These are phyloP conservation scores for Semaprochilodus insignis DNA, from an alignment of 2,797 vertebrate genomes.

Conservation along the genomic window DNA sequence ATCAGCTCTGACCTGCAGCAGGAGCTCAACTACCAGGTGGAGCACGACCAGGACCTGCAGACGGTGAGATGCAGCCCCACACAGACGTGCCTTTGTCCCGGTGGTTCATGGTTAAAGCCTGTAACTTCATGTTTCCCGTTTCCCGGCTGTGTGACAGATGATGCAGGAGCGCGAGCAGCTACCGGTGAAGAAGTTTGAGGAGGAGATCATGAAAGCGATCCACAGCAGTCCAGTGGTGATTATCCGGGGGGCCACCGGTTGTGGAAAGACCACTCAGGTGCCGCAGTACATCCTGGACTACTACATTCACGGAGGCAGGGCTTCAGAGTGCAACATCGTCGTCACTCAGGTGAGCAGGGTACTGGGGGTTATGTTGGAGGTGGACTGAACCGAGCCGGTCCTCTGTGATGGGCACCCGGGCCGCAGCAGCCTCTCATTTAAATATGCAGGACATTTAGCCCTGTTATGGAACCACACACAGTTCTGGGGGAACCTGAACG, in stretches of 20 bases:
- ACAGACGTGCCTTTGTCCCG: no score
- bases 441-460: no score
- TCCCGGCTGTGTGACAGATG: conserved; percentile 19
- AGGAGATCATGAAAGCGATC: conserved; percentile 84
- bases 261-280: conserved; percentile 97
- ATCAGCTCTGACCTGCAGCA: conserved; percentile 88
- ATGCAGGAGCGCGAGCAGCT: conserved; percentile 82
- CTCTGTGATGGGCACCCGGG: no score
- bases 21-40: conserved; percentile 84
- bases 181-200: conserved; percentile 92
- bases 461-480: no score
- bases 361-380: background rate
- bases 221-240: conserved; percentile 86
- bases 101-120: no score
- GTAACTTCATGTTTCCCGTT: no score
- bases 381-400: no score
- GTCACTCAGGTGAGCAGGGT: conserved; percentile 89
- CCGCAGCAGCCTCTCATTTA: no score
- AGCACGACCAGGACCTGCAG: conserved; percentile 86
- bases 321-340: conserved; percentile 92
- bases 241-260: conserved; percentile 93
- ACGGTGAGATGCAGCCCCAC: conserved; percentile 70
- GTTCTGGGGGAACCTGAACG: no score
- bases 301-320: conserved; percentile 78
- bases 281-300: conserved; percentile 96